phyloP scores from a whole-genome alignment of 2,888 invertebrate genomes.

The Microctonus brassicae region DNA sequence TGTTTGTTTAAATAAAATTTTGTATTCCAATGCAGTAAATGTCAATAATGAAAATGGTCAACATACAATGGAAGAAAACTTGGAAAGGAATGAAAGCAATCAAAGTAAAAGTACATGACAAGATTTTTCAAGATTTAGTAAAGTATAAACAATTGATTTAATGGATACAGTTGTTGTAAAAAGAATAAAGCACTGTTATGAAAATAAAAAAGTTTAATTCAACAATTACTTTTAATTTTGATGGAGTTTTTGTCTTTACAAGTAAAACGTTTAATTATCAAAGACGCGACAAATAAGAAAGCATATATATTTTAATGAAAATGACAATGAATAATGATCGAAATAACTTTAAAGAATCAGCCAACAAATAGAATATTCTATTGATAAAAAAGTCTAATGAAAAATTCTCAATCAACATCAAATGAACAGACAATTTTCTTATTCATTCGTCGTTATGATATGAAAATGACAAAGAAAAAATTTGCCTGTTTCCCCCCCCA shows the following conservation, averaged over 20 bases:
- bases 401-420: conserved; percentile 37
- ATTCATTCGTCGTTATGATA: conserved; percentile 32
- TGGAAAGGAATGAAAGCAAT: not conserved
- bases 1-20: not conserved
- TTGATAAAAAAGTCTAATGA: conserved; percentile 52
- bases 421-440: conserved; percentile 34
- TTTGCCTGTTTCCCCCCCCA: not conserved
- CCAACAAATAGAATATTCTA: conserved; percentile 44
- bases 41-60: not conserved
- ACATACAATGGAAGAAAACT: not conserved
- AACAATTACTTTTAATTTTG: not conserved
- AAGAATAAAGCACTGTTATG: not conserved
- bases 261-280: conserved; percentile 41
- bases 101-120: conserved; percentile 6
- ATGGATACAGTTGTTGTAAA: not conserved
- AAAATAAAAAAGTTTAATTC: not conserved
- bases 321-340: conserved; percentile 19
- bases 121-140: not conserved
- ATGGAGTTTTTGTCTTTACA: conserved; percentile 24
- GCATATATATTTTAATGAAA: conserved; percentile 38
- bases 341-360: conserved; percentile 36
- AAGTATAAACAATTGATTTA: not conserved
- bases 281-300: conserved; percentile 35
- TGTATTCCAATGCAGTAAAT: not conserved
- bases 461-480: conserved; percentile 32